A percentile compares a stretch with the other conserved stretches of the same genome.
Conservation (phyloP, 2,888 invertebrate species). For the Pristionchus entomophagus region DNA sequence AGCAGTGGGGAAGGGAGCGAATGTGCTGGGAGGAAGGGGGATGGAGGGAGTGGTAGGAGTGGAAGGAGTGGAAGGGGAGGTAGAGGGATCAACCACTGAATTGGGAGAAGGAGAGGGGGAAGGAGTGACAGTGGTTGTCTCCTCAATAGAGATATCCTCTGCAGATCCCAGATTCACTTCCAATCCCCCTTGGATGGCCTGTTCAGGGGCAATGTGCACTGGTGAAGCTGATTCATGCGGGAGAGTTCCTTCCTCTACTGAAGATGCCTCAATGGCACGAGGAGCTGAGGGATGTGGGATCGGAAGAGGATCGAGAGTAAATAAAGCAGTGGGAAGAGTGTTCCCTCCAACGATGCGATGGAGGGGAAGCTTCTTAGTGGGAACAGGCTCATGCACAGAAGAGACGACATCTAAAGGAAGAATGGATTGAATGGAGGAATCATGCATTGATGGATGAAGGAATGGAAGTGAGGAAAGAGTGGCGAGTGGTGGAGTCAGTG, state of each 20-base stretch:
- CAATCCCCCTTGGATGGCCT: slow-evolving; percentile 46
- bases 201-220: slow-evolving; percentile 45
- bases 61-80: background rate
- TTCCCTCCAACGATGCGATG: slow-evolving; percentile 33
- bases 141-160: slow-evolving; percentile 28
- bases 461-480: background rate
- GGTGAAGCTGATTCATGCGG: slow-evolving; percentile 45
- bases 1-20: slow-evolving; percentile 48
- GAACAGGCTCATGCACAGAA: background rate
- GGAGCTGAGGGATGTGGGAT: background rate
- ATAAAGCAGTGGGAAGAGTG: background rate
- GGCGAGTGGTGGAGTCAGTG: background rate
- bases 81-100: background rate
- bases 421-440: slow-evolving; percentile 45
- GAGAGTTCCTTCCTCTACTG: background rate
- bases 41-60: slow-evolving; percentile 29
- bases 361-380: slow-evolving; percentile 42
- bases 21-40: slow-evolving; percentile 27
- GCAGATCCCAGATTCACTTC: slow-evolving; percentile 40
- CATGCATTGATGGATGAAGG: slow-evolving; percentile 18
- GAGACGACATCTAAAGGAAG: slow-evolving; percentile 15
- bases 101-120: background rate
- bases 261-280: background rate
- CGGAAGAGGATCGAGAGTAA: background rate
- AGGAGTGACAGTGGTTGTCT: background rate